Conservation (phyloP, 2,113 vertebrate genomes). For the Myocastor coypus region DNA sequence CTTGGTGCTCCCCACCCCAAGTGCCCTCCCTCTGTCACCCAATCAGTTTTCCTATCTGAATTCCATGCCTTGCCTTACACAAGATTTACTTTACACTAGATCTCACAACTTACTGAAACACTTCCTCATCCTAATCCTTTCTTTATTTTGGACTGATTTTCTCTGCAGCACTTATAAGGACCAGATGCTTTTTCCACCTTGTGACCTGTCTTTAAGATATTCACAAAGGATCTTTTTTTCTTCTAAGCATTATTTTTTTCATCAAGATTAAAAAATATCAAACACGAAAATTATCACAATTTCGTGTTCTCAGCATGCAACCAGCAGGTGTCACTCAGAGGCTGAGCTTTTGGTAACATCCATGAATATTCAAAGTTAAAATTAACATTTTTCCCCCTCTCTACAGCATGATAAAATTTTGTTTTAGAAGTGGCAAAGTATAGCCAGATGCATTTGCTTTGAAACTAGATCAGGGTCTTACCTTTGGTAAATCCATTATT, state of each 20-base stretch:
- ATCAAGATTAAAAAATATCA: slow-evolving; percentile 1
- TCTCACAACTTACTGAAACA: not conserved
- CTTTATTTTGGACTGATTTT: not conserved
- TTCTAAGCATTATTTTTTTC: not conserved
- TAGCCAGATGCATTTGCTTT: slow-evolving; percentile 40
- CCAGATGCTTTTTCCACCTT: not conserved
- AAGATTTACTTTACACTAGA: not conserved
- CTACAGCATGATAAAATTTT: not conserved
- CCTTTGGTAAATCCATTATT: slow-evolving; percentile 48
- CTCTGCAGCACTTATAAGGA: not conserved
- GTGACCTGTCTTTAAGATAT: not conserved
- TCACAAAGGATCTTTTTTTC: not conserved
- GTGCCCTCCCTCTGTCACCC: too few relatives aligned
- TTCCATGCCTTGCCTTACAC: not conserved
- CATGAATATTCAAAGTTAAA: slow-evolving; percentile 49
- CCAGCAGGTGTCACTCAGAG: not conserved
- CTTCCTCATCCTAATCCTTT: not conserved
- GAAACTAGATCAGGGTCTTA: slow-evolving; percentile 34
- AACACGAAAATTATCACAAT: not conserved
- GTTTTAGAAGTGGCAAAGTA: slow-evolving; percentile 43
- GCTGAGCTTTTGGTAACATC: slow-evolving; percentile 18
- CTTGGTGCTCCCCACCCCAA: too few relatives aligned
- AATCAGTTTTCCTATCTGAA: not conserved
- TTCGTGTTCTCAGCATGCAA: not conserved
- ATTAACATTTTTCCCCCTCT: slow-evolving; percentile 1